phyloP scores from a whole-genome alignment of 2,797 vertebrate species.

The Oryzias dopingdopingensis region DNA sequence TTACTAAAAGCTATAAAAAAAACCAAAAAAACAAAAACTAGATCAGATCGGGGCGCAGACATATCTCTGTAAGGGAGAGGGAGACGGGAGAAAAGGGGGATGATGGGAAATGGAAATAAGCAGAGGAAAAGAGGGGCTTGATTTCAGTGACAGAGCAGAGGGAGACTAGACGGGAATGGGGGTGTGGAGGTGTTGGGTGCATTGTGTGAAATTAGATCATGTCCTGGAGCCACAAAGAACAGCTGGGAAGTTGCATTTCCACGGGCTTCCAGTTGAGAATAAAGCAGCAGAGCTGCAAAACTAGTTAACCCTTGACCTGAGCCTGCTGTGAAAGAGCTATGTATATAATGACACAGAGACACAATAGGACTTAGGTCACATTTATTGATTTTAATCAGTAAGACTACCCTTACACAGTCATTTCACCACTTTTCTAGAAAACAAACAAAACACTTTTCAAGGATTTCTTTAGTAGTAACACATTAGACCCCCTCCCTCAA shows the following conservation, averaged over 20 bases:
- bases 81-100: neutral
- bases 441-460: conserved; percentile 76
- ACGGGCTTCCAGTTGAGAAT: conserved; percentile 55
- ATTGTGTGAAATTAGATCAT: conserved; percentile 71
- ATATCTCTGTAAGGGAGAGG: conserved; percentile 42
- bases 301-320: conserved; percentile 56
- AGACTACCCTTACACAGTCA: conserved; percentile 91
- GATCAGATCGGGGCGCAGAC: conserved; percentile 36
- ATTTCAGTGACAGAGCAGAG: conserved; percentile 35
- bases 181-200: conserved; percentile 32
- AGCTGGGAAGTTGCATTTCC: conserved; percentile 67
- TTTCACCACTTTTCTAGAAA: conserved; percentile 76
- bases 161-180: neutral
- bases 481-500: conserved; percentile 47
- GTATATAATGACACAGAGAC: conserved; percentile 54
- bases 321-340: conserved; percentile 10
- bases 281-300: conserved; percentile 30
- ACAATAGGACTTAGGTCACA: conserved; percentile 72
- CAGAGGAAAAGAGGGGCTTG: conserved; percentile 14
- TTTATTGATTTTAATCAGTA: conserved; percentile 91
- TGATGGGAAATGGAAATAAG: conserved; percentile 10
- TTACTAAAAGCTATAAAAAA: conserved; percentile 60
- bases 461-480: conserved; percentile 77
- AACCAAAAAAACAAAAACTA: conserved; percentile 22
- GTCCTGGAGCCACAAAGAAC: conserved; percentile 59